Evolutionary conservation across 2,113 vertebrate genomes (phyloP).

Genomic region (Anthoscopus minutus): DNA sequence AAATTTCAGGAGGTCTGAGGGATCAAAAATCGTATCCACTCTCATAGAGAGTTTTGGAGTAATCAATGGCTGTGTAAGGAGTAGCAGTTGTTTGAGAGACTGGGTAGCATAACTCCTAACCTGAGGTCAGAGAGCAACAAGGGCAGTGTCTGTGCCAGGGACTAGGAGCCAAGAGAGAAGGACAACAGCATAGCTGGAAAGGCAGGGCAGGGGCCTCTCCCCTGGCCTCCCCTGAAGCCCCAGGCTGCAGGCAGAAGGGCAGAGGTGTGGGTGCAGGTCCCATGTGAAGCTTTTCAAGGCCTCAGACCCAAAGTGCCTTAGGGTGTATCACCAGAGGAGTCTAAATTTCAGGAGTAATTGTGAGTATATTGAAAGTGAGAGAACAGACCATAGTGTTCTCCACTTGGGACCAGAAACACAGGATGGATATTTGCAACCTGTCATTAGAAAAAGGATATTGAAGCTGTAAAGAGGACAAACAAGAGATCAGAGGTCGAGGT

Average conservation of each 20-base stretch:
- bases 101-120: not conserved
- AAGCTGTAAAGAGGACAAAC: not conserved
- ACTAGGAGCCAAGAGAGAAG: not conserved
- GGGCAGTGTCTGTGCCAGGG: not conserved
- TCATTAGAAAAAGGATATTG: not conserved
- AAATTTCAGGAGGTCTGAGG: not conserved
- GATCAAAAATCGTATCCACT: not conserved
- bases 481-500: not conserved
- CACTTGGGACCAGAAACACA: not conserved
- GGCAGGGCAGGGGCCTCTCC: not conserved
- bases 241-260: not conserved
- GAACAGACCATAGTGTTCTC: not conserved
- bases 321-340: not conserved
- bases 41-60: not conserved
- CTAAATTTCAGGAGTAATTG: not conserved
- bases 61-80: not conserved
- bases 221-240: not conserved
- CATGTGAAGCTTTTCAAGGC: not conserved
- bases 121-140: not conserved
- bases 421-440: not conserved
- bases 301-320: not conserved
- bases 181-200: accelerated
- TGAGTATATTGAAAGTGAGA: not conserved
- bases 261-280: not conserved
- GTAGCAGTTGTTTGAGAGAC: not conserved